Conservation (phyloP, 2,113 vertebrate genomes). For the Aegypius monachus region DNA sequence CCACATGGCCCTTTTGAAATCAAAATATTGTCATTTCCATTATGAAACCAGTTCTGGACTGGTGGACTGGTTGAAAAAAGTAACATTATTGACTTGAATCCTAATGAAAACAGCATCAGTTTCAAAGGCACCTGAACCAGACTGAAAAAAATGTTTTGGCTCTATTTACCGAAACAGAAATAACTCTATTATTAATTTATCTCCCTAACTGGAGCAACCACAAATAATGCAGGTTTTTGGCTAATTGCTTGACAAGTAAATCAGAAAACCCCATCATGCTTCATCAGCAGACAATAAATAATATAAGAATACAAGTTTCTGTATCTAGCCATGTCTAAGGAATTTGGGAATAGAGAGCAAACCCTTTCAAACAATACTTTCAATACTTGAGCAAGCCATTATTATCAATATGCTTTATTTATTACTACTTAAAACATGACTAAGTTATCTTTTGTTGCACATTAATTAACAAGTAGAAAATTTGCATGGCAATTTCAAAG, state of each 20-base stretch:
- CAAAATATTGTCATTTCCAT: background rate
- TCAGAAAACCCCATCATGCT: background rate
- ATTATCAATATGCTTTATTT: background rate
- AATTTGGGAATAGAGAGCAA: background rate
- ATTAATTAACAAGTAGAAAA: background rate
- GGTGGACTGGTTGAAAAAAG: background rate
- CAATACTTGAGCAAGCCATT: background rate
- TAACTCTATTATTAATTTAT: background rate
- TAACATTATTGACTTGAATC: background rate
- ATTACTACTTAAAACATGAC: background rate
- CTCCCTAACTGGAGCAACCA: background rate
- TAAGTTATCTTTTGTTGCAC: background rate
- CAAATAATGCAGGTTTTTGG: background rate
- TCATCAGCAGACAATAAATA: background rate
- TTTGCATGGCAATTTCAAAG: background rate
- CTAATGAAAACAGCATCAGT: background rate
- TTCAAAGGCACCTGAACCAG: background rate
- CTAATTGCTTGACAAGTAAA: background rate
- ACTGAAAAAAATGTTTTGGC: background rate
- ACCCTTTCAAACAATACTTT: background rate
- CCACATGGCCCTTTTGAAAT: background rate
- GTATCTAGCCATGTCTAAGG: background rate
- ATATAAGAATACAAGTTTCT: background rate
- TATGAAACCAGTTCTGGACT: background rate
- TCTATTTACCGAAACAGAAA: background rate